Base-by-base conservation (phyloP, 2,888 invertebrate species). In the Lithophane semibrunnea region DNA sequence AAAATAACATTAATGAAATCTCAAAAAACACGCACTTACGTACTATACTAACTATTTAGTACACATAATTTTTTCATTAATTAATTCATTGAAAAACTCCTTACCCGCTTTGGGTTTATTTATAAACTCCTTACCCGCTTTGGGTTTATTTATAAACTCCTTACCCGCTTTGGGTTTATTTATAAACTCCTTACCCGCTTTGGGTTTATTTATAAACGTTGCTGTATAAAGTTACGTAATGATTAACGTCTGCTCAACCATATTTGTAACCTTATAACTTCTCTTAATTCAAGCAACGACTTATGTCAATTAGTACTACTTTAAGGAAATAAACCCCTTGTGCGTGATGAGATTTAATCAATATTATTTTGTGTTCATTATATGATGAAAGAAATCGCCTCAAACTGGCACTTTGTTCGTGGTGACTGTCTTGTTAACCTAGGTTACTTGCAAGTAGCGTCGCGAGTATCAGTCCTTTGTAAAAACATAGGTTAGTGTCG, bases 321-420 rank as follows among this genome's bases (percentile, higher is more conserved):
- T 42, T 16, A 65, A 10, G 16, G 12, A 66, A 66, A 66, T 29
- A 29, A 66, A 3, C 18, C 24, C 8, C 24, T 21, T 21, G 49
- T 29, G 29, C 49, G 29, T 49, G 72, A 29, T 16, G 24, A 18
- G 24, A 37, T 24, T 44, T 29, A 71, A 66, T 67, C 16, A 49
- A 72, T 49, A 18, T 66, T 66, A 66, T 67, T 71, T 72, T 49
- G 47, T 67, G 16, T n/a, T 37, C 10, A 37, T 47, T 0, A 29
- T n/a, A 29, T 54, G 4, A 44, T 54, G 21, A 42, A 54, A 54
- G 12, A 9, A 42, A 18, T 71, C 16, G 21, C 8, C 21, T 29
- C 44, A 18, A 18, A 47, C 47, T 47, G 29, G 16, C n/a, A n/a
- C 29, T 73, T 44, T 44, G 16, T 24, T 61, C 4, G 8, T 61